Base-by-base conservation (phyloP, 2,888 invertebrate species). In the Syrphus vitripennis region DNA sequence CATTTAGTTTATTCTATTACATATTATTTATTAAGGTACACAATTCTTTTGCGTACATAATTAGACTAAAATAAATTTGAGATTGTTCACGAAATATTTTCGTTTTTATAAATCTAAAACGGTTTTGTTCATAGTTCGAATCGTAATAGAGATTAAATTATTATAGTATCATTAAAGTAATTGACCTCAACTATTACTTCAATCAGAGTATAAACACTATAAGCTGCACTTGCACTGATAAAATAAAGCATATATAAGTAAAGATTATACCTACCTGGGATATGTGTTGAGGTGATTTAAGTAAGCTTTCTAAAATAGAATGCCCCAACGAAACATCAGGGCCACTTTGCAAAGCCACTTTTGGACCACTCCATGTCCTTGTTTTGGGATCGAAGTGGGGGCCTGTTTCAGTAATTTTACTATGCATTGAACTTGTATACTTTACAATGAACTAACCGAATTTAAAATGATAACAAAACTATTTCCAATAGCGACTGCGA, bases 291-390 rank as follows among this genome's bases (percentile, higher is more conserved):
- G 81, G 70, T n/a, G 21, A n/a, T 10, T 45, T 55, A 1, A 76
- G 37, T 4, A 82, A 31, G n/a, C 40, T 24, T 24, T 71, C 76
- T n/a, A 82, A 5, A 1, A 76, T 4, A 14, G n/a, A 65, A 5
- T 16, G 42, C 4, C 76, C 81, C 37, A 82, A 16, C 4, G 76
- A 76, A 24, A 63, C 48, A 26, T 76, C 71, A 3, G 48, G 10
- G 4, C 81, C 76, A 42, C 4, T 10, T 45, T 37, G 4, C 1
- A 71, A 0, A 0, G 29, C 21, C 0, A 2, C 4, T 21, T 75
- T 45, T 14, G 42, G 55, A 10, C 81, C 81, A 12, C 21, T 45
- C 81, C 81, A 81, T 19, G 61, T 76, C n/a, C 29, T 75, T 21
- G 61, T 24, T n/a, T 76, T 12, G 2, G 70, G 26, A 40, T 71